Conservation (phyloP, 2,797 vertebrate species). For the Dicrostonyx torquatus region DNA sequence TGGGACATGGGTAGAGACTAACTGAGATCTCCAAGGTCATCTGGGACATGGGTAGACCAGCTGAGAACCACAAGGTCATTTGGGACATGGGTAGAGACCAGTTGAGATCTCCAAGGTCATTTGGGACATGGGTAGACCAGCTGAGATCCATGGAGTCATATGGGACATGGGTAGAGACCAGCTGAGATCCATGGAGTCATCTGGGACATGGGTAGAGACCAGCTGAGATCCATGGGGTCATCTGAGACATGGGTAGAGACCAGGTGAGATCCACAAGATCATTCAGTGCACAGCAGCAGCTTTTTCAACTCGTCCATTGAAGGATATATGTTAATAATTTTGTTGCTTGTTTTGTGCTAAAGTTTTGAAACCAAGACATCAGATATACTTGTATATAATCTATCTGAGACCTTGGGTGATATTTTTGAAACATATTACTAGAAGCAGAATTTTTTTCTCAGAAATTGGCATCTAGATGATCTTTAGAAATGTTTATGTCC, state of each 20-base stretch:
- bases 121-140: no score
- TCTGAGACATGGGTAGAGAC: neutral
- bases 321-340: neutral
- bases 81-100: no score
- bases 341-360: neutral
- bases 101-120: no score
- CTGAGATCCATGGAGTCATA: no score
- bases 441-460: neutral
- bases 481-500: neutral
- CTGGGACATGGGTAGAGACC: no score
- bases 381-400: neutral
- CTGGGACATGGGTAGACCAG: no score
- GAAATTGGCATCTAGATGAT: neutral
- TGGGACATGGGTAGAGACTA: no score
- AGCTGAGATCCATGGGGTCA: no score
- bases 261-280: neutral
- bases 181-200: no score
- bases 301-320: neutral
- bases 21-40: no score
- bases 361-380: neutral
- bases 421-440: conserved; percentile 26
- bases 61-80: no score
- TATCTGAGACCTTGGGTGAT: neutral
- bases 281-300: neutral
- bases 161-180: no score